These are phyloP conservation scores for Lobophora halterata DNA, from an alignment of 2,888 invertebrate genomes.

Conservation along the genomic window DNA sequence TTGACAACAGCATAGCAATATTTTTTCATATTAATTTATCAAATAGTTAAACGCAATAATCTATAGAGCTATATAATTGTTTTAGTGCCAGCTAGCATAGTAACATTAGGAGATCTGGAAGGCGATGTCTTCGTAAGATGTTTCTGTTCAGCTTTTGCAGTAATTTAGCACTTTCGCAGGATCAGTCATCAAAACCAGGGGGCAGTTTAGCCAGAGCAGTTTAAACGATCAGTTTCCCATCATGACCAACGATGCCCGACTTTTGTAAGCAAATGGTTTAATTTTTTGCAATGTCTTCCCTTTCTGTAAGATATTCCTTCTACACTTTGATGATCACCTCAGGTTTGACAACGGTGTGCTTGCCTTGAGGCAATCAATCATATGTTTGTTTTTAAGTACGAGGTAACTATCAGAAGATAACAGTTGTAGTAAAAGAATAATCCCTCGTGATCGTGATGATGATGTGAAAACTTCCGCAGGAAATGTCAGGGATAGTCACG, in stretches of 20 bases:
- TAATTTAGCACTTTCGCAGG: conserved; percentile 57
- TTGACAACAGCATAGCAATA: no score
- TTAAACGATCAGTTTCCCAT: conserved; percentile 65
- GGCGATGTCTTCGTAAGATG: conserved; percentile 57
- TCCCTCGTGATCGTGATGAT: no score
- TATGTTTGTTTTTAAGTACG: background rate
- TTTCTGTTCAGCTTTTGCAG: conserved; percentile 63
- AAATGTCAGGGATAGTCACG: no score
- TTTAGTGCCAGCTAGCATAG: no score
- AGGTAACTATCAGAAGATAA: background rate
- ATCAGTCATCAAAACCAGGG: conserved; percentile 51
- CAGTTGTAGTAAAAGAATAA: no score
- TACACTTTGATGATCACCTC: conserved; percentile 57
- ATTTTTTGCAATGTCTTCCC: conserved; percentile 64
- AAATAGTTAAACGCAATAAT: no score
- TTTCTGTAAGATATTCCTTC: conserved; percentile 63
- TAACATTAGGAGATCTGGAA: conserved; percentile 70
- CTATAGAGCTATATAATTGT: no score
- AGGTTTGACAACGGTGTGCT: conserved; percentile 53
- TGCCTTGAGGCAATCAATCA: conserved; percentile 52
- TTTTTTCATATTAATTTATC: no score
- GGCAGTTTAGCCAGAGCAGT: conserved; percentile 60
- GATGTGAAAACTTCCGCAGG: no score
- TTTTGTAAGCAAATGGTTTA: conserved; percentile 66
- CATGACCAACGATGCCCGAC: conserved; percentile 48